Evolutionary conservation across 2,113 vertebrate species (phyloP).

Genomic region (Nestor notabilis): DNA sequence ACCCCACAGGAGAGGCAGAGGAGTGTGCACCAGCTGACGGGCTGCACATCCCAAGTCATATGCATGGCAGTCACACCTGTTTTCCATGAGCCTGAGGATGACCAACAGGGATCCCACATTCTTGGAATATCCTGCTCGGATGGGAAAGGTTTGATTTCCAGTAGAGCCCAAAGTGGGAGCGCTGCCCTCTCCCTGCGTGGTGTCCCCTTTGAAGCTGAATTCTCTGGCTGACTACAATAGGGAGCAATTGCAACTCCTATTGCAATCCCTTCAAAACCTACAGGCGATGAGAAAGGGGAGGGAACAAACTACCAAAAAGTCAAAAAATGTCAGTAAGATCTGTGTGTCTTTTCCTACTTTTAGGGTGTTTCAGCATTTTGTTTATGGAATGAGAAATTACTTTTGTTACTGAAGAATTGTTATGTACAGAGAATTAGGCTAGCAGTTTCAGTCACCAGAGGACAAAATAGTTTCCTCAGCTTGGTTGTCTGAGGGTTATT

Average conservation of each 20-base stretch:
- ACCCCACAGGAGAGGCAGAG: not conserved
- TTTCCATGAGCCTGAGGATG: not conserved
- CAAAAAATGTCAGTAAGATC: not conserved
- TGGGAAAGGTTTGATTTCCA: not conserved
- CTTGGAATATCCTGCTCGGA: not conserved
- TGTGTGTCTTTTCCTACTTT: not conserved
- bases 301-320: not conserved
- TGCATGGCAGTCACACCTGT: not conserved
- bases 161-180: fast-evolving
- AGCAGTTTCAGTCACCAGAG: not conserved
- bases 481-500: not conserved
- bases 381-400: not conserved
- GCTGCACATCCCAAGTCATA: not conserved
- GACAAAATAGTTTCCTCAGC: not conserved
- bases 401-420: not conserved
- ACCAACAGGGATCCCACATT: fast-evolving
- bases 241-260: not conserved
- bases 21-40: fast-evolving
- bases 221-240: not conserved
- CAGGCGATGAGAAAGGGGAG: not conserved
- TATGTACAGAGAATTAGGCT: not conserved
- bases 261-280: not conserved
- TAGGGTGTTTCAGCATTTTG: not conserved
- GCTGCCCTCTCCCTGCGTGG: not conserved
- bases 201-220: not conserved